Evolutionary conservation across 2,797 vertebrate genomes (phyloP).

Genomic region (Apogon hyalosoma): DNA sequence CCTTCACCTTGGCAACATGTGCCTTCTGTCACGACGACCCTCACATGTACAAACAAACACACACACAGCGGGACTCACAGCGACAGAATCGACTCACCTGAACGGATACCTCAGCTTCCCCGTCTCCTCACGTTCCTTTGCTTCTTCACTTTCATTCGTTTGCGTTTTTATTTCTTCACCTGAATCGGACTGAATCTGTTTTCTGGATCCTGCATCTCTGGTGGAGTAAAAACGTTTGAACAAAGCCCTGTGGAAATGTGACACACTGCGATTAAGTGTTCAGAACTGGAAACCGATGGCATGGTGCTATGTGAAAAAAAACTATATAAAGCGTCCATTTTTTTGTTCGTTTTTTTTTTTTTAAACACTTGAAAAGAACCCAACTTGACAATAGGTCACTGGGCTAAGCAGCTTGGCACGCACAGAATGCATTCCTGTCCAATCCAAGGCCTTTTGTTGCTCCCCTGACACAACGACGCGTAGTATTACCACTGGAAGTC

Average conservation of each 20-base stretch:
- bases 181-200: background rate
- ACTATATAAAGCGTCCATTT: conserved; percentile 29
- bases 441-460: conserved; percentile 49
- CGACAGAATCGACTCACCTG: conserved; percentile 32
- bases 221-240: conserved; percentile 1
- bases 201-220: conserved; percentile 11
- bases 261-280: conserved; percentile 45
- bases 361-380: conserved; percentile 39
- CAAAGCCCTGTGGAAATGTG: conserved; percentile 51
- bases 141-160: conserved; percentile 1
- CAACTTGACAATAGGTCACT: conserved; percentile 47
- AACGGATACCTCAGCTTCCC: conserved; percentile 61
- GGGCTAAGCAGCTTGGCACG: conserved; percentile 59
- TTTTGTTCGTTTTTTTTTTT: conserved; percentile 6
- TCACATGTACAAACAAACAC: conserved; percentile 42
- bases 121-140: background rate
- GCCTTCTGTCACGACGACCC: conserved; percentile 69
- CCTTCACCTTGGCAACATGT: conserved; percentile 56
- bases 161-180: conserved; percentile 15
- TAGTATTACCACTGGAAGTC: conserved; percentile 55
- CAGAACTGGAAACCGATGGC: conserved; percentile 70
- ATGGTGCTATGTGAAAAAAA: conserved; percentile 69
- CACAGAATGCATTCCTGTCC: conserved; percentile 52
- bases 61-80: conserved; percentile 19
- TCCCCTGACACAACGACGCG: conserved; percentile 42